Evolutionary conservation across 23 tunicate genomes (phyloP).

Genomic region (Trididemnum nubilum): DNA sequence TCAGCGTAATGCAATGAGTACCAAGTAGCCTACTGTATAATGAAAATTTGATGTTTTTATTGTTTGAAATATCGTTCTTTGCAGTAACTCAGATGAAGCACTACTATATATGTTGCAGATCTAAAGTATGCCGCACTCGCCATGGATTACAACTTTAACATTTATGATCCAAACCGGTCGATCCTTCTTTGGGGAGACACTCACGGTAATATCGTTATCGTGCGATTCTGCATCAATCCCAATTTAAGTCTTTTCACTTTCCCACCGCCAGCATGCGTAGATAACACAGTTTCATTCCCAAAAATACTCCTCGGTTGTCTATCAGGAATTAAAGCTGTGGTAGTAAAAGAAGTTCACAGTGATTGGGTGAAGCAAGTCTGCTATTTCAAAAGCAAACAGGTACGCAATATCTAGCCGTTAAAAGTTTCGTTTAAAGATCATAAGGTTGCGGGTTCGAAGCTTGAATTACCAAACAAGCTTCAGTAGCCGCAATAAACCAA

Average conservation of each 20-base stretch:
- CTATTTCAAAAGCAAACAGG: slow-evolving; percentile 68
- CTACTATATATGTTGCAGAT: slow-evolving; percentile 51
- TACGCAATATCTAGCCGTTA: no score
- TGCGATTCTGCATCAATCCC: slow-evolving; percentile 76
- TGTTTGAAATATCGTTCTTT: no score
- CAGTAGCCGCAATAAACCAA: no score
- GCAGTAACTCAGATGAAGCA: no score
- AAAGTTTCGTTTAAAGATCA: no score
- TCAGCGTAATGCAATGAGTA: no score
- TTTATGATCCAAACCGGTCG: slow-evolving; percentile 33
- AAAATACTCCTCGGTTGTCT: slow-evolving; percentile 24
- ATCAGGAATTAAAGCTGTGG: slow-evolving; percentile 23
- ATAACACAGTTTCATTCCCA: slow-evolving; percentile 26
- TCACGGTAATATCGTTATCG: slow-evolving; percentile 58
- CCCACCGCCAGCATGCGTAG: slow-evolving; percentile 30
- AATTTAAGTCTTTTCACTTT: slow-evolving; percentile 57
- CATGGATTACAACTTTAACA: slow-evolving; percentile 70
- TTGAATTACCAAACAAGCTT: no score
- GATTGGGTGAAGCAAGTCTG: slow-evolving; percentile 86
- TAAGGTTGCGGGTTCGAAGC: no score
- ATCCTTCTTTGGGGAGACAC: slow-evolving; percentile 89
- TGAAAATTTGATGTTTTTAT: no score
- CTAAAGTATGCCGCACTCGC: slow-evolving; percentile 60
- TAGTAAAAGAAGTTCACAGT: slow-evolving; percentile 40
- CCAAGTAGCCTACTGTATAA: no score